Evolutionary conservation across 2,888 invertebrate species (phyloP).

Genomic region (Pachliopta kotzebuea): DNA sequence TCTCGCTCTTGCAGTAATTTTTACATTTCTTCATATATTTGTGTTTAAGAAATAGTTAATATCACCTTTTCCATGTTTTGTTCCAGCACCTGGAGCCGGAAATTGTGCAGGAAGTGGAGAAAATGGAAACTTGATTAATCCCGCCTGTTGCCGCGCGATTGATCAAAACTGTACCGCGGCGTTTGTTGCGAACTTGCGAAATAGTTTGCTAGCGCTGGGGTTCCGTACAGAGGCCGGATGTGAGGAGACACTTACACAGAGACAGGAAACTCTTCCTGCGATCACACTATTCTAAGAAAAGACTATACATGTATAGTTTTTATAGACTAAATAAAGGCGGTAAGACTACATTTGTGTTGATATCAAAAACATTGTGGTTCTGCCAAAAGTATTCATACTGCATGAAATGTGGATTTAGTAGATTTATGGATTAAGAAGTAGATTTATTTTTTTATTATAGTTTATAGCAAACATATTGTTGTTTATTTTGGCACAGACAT

Average conservation of each 20-base stretch:
- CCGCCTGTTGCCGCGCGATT: neutral
- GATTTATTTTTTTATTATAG: too few species aligned
- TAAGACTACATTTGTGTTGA: too few species aligned
- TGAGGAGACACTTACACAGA: neutral
- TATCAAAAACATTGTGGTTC: too few species aligned
- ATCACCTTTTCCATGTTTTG: neutral
- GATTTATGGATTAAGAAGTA: too few species aligned
- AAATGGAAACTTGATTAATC: neutral
- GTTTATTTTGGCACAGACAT: too few species aligned
- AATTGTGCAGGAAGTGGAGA: neutral
- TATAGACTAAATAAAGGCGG: too few species aligned
- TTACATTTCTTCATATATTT: neutral
- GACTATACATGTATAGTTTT: neutral
- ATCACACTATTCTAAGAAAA: neutral
- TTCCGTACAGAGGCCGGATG: neutral
- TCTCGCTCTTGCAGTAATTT: neutral
- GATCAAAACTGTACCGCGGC: slow-evolving; percentile 1
- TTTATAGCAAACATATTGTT: too few species aligned
- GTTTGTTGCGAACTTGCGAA: neutral
- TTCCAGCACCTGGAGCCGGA: neutral
- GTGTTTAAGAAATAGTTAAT: neutral
- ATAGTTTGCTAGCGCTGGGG: neutral
- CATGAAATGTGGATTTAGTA: too few species aligned
- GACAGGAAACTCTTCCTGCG: neutral
- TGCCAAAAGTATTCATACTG: too few species aligned